Conservation (phyloP, 2,797 vertebrate genomes). For the Pseudochirops corinnae region DNA sequence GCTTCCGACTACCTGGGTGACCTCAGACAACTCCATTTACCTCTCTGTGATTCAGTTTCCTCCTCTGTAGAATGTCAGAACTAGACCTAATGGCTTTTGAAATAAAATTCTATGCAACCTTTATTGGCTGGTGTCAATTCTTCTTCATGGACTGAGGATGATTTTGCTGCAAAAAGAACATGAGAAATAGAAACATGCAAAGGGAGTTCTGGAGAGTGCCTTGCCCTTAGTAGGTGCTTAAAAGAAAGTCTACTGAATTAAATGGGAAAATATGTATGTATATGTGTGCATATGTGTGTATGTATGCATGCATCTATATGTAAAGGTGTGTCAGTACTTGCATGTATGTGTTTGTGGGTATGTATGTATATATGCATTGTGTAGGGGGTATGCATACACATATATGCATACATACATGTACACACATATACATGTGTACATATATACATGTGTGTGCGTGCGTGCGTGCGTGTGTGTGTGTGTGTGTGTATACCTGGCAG, state of each 20-base stretch:
- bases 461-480: accelerated
- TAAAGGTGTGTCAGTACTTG: neutral
- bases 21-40: neutral
- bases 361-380: neutral
- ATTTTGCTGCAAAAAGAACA: neutral
- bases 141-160: neutral
- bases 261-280: neutral
- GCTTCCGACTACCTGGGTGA: neutral
- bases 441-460: neutral
- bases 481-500: conserved; percentile 41
- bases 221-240: neutral
- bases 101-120: neutral
- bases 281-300: neutral
- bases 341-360: too few species aligned
- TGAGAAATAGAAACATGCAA: neutral
- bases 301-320: neutral
- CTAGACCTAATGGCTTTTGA: neutral
- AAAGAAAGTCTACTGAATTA: neutral
- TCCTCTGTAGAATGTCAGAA: neutral
- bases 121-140: neutral
- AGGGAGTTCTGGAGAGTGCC: neutral
- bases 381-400: neutral
- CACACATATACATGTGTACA: too few species aligned
- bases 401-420: neutral
- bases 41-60: neutral